These are phyloP conservation scores for Chelonus formosanus DNA, from an alignment of 2,888 invertebrate genomes.

Conservation along the genomic window DNA sequence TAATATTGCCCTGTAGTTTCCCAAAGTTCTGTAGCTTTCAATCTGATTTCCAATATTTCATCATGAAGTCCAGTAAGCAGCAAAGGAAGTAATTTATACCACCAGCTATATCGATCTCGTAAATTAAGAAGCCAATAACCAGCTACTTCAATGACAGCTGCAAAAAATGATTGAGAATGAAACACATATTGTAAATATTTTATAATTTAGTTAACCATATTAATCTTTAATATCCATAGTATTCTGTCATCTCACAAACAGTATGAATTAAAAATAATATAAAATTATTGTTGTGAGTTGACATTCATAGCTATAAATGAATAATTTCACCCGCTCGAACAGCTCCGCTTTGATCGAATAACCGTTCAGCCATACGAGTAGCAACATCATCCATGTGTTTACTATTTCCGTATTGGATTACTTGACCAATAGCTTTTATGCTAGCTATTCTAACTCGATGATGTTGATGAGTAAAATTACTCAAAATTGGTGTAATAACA, in stretches of 20 bases:
- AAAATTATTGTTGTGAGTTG: background rate
- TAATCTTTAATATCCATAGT: too few species aligned
- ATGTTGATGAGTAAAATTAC: constrained; percentile 83
- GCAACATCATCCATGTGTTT: constrained; percentile 78
- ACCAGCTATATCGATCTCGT: constrained; percentile 88
- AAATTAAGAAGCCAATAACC: constrained; percentile 81
- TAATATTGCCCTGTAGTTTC: constrained; percentile 78
- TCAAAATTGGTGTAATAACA: constrained; percentile 77
- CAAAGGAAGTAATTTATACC: constrained; percentile 84
- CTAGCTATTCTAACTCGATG: constrained; percentile 80
- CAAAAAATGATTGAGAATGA: background rate
- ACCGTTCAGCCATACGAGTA: constrained; percentile 82
- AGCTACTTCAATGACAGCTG: constrained; percentile 79
- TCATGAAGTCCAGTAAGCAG: constrained; percentile 86
- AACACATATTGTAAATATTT: too few species aligned
- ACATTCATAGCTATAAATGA: background rate
- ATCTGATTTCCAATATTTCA: constrained; percentile 77
- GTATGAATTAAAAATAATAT: background rate
- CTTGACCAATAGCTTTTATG: constrained; percentile 75
- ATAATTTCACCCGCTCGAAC: constrained; percentile 70
- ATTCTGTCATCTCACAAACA: background rate
- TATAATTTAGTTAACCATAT: too few species aligned
- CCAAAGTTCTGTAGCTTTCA: constrained; percentile 75
- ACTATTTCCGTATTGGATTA: constrained; percentile 70
- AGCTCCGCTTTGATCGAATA: constrained; percentile 84